Conservation (phyloP, 1,140 invertebrate genomes). For the Drosophila parvula region DNA sequence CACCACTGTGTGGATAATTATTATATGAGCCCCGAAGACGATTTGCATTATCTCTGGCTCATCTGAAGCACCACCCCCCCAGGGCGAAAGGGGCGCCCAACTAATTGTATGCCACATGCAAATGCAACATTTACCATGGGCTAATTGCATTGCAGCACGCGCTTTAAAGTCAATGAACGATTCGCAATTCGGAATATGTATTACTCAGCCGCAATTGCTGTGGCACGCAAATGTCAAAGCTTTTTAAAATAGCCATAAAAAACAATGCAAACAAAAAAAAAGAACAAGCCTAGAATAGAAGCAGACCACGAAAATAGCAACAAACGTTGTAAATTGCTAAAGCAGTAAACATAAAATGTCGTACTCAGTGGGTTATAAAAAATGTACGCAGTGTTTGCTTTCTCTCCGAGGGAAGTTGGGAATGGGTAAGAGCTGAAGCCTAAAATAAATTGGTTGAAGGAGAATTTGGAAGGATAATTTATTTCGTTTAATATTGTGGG, state of each 20-base stretch:
- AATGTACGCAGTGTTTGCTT: slow-evolving; percentile 36
- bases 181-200: slow-evolving; percentile 32
- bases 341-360: slow-evolving; percentile 56
- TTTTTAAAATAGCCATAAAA: slow-evolving; percentile 52
- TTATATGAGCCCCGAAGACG: slow-evolving; percentile 34
- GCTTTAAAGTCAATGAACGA: slow-evolving; percentile 80
- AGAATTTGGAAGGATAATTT: background rate
- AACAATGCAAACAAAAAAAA: background rate
- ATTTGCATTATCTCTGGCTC: slow-evolving; percentile 34
- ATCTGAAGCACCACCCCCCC: slow-evolving; percentile 21
- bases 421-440: background rate
- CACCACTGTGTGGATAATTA: slow-evolving; percentile 46
- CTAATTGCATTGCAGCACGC: slow-evolving; percentile 77
- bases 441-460: background rate
- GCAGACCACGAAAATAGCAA: slow-evolving; percentile 26
- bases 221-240: slow-evolving; percentile 72
- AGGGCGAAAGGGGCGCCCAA: slow-evolving; percentile 7
- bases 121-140: slow-evolving; percentile 64
- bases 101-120: slow-evolving; percentile 70
- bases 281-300: slow-evolving; percentile 1
- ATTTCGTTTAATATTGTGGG: background rate
- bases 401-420: slow-evolving; percentile 1
- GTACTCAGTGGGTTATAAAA: slow-evolving; percentile 39
- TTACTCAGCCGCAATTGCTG: slow-evolving; percentile 22
- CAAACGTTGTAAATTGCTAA: slow-evolving; percentile 51